Percentiles rank a stretch among this genome's conserved stretches.
Evolutionary conservation across 2,113 vertebrate species (phyloP).

Genomic region (Vidua macroura): DNA sequence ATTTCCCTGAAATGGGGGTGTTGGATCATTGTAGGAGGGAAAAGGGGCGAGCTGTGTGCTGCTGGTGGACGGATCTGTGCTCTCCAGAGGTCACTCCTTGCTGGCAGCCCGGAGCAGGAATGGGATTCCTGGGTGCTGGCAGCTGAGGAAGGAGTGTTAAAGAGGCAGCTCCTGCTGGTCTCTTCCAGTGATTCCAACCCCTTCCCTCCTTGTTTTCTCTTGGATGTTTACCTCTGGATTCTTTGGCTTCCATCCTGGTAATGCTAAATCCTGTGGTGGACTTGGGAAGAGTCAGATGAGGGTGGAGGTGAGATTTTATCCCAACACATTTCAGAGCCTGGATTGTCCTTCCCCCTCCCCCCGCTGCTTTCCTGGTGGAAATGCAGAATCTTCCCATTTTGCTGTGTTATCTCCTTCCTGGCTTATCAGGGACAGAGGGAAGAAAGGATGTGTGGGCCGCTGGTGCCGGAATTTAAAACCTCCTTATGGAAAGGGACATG

Average conservation of each 20-base stretch:
- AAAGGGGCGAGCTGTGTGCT: neutral
- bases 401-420: neutral
- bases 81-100: neutral
- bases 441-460: neutral
- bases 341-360: neutral
- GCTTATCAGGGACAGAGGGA: neutral
- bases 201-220: neutral
- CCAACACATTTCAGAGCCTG: neutral
- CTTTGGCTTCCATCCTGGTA: neutral
- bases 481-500: neutral
- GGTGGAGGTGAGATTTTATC: neutral
- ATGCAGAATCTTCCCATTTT: accelerated
- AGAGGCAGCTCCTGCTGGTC: neutral
- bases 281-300: neutral
- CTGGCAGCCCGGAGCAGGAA: neutral
- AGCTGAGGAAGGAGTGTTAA: neutral
- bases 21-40: neutral
- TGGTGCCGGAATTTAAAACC: neutral
- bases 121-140: neutral
- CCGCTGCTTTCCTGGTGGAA: neutral
- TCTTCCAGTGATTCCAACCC: neutral
- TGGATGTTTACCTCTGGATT: neutral
- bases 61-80: neutral
- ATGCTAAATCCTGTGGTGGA: neutral
- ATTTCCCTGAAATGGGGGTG: neutral